Evolutionary conservation across 2,797 vertebrate genomes (phyloP), one percentile per base, ranked within the genome.

Genomic region (Fringilla coelebs): DNA sequence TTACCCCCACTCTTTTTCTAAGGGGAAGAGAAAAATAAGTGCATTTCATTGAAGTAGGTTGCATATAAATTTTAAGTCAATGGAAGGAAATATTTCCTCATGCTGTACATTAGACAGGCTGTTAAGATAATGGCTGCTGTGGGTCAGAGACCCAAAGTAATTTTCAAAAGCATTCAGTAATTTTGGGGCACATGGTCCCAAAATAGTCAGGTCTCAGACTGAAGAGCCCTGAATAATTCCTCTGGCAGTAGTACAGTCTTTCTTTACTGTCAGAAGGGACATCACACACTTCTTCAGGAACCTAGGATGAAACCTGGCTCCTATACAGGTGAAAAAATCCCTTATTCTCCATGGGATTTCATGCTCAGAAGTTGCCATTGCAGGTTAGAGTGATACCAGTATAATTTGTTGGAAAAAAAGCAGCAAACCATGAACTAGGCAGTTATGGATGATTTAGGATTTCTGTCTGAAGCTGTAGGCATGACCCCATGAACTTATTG

Each of bases 31-130:
- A 78, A 92, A 95, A 94, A 88, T 66, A 84, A 92, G 52, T 61
- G 26, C 65, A 43, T 58, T 93, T 87, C 85, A 54, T 46, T 87
- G 88, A 95, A 95, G 65, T 68, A 63, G 34, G 48, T 91, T 88
- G 83, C 67, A 58, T 70, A 74, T 80, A 89, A 88, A 90, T 94
- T 93, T 94, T 73, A 79, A 85, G 43, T 67, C 67, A 86, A 61
- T 49, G 70, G 63, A 84, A 76, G 28, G 62, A 90, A 92, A 73
- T 82, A 76, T 48, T 70, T 94, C 57, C 54, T 85, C n/a, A 40
- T 0, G 0, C 22, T 84, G 55, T 61, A 24, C 7, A 46, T 48
- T 32, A 76, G 75, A 52, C 43, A 71, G n/a, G 17, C 71, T 86
- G 49, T 76, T 83, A 72, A 86, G 52, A 65, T 82, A 77, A 66